Base-by-base conservation (phyloP, 2,888 invertebrate genomes). In the Zeuzera pyrina region DNA sequence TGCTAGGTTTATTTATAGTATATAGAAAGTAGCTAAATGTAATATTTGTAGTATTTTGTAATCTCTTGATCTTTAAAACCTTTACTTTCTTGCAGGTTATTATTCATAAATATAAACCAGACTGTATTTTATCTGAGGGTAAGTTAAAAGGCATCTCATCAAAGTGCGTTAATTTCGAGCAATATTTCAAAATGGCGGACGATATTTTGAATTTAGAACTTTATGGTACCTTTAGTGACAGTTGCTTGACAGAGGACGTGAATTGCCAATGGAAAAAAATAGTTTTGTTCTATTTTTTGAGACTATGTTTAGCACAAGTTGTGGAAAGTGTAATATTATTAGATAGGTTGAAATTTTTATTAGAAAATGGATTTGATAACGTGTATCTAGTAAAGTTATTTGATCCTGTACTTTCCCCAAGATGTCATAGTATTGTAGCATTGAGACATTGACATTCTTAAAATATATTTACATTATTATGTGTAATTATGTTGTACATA, bases 391-490 rank as follows among this genome's bases (percentile, higher is more conserved):
- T 94, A 13, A 88, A 90, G 51, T 70, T 96, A 38, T 96, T 96
- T 72, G 91, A 96, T 79, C 91, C 94, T 3, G 84, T 91, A 1
- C 70, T 91, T 36, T 96, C 95, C 1, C 96, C 96, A 2, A 81
- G 95, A 45, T 93, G 92, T 72, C 91, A 91, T 65, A 90, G 88
- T 23, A 85, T 94, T 49, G 76, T 93, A 33, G 89, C 90, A 43
- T 52, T 86, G 25, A 88, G 86, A n/a, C n/a, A 55, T 76, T 55
- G 56, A 33, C 35, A 34, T 26, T 32, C 31, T 21, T 23, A 12
- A 31, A 30, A 36, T 35, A 39, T 33, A 36, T 15, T 36, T 36
- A n/a, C n/a, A n/a, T n/a, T n/a, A n/a, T n/a, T n/a, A n/a, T n/a
- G n/a, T n/a, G n/a, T n/a, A n/a, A n/a, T n/a, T n/a, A n/a, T n/a